Percentiles rank a stretch among this genome's conserved stretches.
Conservation (phyloP, 2,888 invertebrate genomes). For the Emesis furor region DNA sequence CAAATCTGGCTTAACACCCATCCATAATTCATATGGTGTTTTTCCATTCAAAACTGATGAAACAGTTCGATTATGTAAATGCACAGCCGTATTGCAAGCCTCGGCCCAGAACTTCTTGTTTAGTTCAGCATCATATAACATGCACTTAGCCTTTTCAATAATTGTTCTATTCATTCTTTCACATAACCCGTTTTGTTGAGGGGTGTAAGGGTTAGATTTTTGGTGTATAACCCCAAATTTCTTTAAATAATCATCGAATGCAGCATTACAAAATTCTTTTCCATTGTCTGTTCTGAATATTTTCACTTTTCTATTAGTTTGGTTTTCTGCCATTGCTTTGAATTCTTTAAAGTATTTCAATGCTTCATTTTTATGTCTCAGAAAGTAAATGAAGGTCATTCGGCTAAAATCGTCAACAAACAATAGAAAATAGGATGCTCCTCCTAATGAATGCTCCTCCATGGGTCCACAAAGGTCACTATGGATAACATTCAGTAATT, state of each 20-base stretch:
- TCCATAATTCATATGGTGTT: conserved; percentile 30
- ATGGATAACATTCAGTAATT: conserved; percentile 53
- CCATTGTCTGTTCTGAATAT: neutral
- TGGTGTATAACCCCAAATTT: neutral
- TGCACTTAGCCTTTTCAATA: conserved; percentile 9
- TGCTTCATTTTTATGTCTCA: too few relatives aligned
- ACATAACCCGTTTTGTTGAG: conserved; percentile 1
- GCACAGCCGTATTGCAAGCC: conserved; percentile 12
- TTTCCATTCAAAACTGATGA: conserved; percentile 23
- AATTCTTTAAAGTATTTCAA: too few relatives aligned
- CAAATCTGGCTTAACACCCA: neutral
- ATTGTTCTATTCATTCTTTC: conserved; percentile 5
- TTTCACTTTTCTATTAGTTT: conserved; percentile 15
- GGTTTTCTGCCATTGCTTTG: neutral
- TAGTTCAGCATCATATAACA: neutral
- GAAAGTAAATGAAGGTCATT: neutral
- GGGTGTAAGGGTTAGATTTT: neutral
- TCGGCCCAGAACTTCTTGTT: neutral
- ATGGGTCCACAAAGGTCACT: conserved; percentile 60
- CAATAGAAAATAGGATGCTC: conserved; percentile 70
- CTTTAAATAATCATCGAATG: conserved; percentile 15
- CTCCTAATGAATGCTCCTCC: conserved; percentile 56
- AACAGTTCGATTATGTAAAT: conserved; percentile 10
- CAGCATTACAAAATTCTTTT: neutral
- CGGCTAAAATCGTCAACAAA: conserved; percentile 4